Conservation (phyloP, 2,113 vertebrate species). For the Cyprinodon brontotheroides region DNA sequence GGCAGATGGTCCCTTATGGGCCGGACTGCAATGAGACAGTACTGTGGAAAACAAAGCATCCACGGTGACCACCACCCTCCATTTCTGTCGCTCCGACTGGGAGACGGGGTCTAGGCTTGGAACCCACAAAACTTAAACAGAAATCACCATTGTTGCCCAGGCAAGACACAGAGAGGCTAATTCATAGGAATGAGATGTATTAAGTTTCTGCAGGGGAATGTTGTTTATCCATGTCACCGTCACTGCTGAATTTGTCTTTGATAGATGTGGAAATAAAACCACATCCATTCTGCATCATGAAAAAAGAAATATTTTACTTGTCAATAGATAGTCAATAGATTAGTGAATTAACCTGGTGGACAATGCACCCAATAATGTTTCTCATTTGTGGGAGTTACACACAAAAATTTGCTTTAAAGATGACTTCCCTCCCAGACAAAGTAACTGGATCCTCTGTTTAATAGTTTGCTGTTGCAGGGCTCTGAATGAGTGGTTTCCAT, state of each 20-base stretch:
- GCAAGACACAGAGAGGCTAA: conserved; percentile 59
- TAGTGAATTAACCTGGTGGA: conserved; percentile 28
- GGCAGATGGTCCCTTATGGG: conserved; percentile 64
- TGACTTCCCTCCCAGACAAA: conserved; percentile 55
- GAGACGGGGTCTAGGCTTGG: conserved; percentile 66
- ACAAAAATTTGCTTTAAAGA: conserved; percentile 56
- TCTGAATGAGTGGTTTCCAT: conserved; percentile 74
- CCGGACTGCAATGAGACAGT: conserved; percentile 42
- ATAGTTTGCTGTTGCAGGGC: conserved; percentile 69
- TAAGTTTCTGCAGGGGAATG: conserved; percentile 53
- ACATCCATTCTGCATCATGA: conserved; percentile 17
- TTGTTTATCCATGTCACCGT: conserved; percentile 69
- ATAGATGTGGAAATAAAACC: conserved; percentile 50
- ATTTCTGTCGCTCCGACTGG: conserved; percentile 59
- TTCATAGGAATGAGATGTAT: conserved; percentile 66
- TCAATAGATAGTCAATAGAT: conserved; percentile 20
- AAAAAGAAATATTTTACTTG: conserved; percentile 43
- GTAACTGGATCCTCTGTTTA: conserved; percentile 77
- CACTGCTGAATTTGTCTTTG: conserved; percentile 64
- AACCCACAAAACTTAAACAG: conserved; percentile 74
- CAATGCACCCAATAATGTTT: conserved; percentile 41
- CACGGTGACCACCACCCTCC: conserved; percentile 56
- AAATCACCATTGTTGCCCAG: conserved; percentile 69
- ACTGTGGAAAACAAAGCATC: conserved; percentile 67
- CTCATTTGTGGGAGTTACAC: conserved; percentile 39